Conservation (phyloP, 2,888 invertebrate genomes). For the Mesorhabditis sp. region DNA sequence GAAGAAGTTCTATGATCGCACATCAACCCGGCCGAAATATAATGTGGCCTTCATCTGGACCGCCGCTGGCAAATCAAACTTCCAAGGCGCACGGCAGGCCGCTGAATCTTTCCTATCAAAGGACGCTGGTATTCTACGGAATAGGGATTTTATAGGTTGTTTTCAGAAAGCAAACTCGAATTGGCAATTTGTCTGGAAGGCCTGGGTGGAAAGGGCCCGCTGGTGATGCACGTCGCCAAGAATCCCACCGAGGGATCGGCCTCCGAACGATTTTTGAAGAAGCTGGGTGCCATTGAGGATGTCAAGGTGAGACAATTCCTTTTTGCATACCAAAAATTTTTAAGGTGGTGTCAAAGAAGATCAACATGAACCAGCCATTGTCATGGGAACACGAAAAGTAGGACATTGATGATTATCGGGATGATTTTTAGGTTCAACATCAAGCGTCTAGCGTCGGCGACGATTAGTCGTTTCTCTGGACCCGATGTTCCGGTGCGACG, state of each 20-base stretch:
- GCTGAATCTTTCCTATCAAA: slow-evolving; percentile 72
- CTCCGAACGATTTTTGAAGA: slow-evolving; percentile 59
- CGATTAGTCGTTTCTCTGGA: slow-evolving; percentile 73
- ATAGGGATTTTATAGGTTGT: not conserved
- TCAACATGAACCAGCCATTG: slow-evolving; percentile 73
- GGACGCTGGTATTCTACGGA: slow-evolving; percentile 7
- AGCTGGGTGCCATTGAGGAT: slow-evolving; percentile 16
- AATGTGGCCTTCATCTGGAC: slow-evolving; percentile 75
- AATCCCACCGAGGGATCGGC: slow-evolving; percentile 81
- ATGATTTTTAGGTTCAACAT: slow-evolving; percentile 74
- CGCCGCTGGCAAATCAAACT: slow-evolving; percentile 88
- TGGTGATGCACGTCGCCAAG: slow-evolving; percentile 91
- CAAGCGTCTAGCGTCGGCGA: slow-evolving; percentile 82
- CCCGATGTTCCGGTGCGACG: slow-evolving; percentile 58
- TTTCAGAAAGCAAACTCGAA: slow-evolving; percentile 40
- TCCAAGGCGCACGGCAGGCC: slow-evolving; percentile 91
- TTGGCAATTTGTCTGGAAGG: slow-evolving; percentile 50
- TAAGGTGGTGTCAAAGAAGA: slow-evolving; percentile 77
- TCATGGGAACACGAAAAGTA: slow-evolving; percentile 84
- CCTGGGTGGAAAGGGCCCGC: slow-evolving; percentile 62
- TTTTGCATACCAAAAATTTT: slow-evolving; percentile 17
- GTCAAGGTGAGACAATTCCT: slow-evolving; percentile 9
- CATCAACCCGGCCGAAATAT: slow-evolving; percentile 43
- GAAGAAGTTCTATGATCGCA: slow-evolving; percentile 59
- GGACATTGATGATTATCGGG: not conserved